These are phyloP conservation scores for Ammospiza nelsoni DNA, from an alignment of 2,113 vertebrate species.

Conservation along the genomic window DNA sequence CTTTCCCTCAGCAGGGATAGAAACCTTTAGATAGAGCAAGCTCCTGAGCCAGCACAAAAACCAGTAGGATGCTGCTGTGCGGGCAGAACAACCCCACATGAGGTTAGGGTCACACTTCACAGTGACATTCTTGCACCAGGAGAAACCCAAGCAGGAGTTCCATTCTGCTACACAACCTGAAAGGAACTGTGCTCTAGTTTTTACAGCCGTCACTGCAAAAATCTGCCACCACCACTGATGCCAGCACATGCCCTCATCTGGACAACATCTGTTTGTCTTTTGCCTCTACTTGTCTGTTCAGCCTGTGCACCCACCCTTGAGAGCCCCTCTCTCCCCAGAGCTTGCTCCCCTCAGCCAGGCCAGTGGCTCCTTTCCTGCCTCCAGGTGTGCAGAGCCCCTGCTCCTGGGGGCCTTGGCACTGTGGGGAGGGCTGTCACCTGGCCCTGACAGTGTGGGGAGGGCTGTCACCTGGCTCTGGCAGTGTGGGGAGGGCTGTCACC, in stretches of 20 bases:
- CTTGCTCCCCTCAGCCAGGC: neutral
- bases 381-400: fast-evolving
- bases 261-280: neutral
- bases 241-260: fast-evolving
- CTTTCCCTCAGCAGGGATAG: neutral
- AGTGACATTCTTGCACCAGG: neutral
- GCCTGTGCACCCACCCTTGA: fast-evolving
- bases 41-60: neutral
- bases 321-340: neutral
- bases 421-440: fast-evolving
- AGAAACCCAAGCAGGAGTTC: neutral
- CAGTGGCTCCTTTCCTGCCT: neutral
- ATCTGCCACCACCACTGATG: neutral
- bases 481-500: too few species aligned
- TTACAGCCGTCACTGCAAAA: neutral
- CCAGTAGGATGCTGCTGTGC: neutral
- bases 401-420: fast-evolving
- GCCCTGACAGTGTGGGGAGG: fast-evolving
- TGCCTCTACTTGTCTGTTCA: neutral
- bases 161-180: neutral
- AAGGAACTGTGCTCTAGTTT: neutral
- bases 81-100: neutral
- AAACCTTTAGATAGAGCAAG: neutral
- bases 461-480: too few species aligned
- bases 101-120: neutral